phyloP scores from a whole-genome alignment of 2,113 vertebrate species.

The Pipra filicauda region DNA sequence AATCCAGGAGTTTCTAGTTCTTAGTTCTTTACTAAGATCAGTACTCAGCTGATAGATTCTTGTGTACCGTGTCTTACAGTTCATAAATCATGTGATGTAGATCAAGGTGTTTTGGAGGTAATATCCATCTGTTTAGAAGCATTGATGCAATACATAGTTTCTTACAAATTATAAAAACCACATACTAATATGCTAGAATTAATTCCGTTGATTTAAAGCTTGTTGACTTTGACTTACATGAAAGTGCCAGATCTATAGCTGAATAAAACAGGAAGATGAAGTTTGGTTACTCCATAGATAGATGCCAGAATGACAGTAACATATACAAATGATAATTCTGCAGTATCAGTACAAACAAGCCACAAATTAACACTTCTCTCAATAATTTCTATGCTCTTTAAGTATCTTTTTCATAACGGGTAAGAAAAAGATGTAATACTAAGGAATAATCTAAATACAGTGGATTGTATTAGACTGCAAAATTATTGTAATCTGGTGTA shows the following conservation, averaged over 20 bases:
- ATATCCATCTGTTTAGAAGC: neutral
- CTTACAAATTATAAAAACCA: neutral
- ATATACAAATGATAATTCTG: neutral
- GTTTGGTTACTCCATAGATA: neutral
- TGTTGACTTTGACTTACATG: neutral
- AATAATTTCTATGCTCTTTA: neutral
- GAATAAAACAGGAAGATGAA: slow-evolving; percentile 1
- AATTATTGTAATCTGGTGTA: neutral
- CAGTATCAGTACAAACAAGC: neutral
- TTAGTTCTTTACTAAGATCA: neutral
- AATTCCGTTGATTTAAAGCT: neutral
- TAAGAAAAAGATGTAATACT: neutral
- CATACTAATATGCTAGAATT: neutral
- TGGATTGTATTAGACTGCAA: neutral
- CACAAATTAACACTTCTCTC: neutral
- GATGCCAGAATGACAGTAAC: neutral
- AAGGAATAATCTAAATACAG: neutral
- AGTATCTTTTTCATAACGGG: neutral
- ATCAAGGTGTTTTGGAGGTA: neutral
- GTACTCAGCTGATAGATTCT: neutral
- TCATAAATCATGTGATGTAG: neutral
- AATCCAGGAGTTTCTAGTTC: neutral
- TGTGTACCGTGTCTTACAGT: neutral
- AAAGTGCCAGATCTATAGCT: neutral
- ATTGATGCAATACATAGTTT: neutral